A percentile compares a stretch with the other conserved stretches of the same genome.
phyloP scores from a whole-genome alignment of 2,888 invertebrate species.

The Eristalis pertinax region DNA sequence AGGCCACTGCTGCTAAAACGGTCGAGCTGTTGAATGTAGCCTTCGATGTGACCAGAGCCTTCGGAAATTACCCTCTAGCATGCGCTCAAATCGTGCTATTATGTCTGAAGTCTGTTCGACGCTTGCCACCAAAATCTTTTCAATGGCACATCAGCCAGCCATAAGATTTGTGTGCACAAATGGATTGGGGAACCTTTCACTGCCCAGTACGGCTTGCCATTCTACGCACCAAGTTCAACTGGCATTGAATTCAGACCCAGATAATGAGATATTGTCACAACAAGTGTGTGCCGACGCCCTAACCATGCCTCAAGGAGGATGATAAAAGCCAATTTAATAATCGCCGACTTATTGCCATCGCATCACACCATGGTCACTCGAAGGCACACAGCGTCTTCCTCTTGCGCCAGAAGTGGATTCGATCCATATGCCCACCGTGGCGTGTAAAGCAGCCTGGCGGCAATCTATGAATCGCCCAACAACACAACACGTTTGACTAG shows the following conservation, averaged over 20 bases:
- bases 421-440: background rate
- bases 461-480: background rate
- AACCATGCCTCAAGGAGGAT: background rate
- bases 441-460: background rate
- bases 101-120: too few species aligned
- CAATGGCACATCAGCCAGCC: too few species aligned
- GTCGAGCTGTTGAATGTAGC: too few species aligned
- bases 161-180: too few species aligned
- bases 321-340: background rate
- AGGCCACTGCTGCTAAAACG: background rate
- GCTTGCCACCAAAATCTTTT: too few species aligned
- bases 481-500: slow-evolving; percentile 5
- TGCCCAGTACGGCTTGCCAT: background rate
- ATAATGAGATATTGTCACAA: background rate
- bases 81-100: too few species aligned
- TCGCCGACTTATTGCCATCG: background rate
- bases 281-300: background rate
- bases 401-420: background rate
- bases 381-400: background rate
- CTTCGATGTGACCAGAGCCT: too few species aligned
- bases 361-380: background rate
- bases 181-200: background rate
- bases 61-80: too few species aligned
- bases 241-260: background rate
- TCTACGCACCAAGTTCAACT: background rate